Base-by-base conservation (phyloP, 2,797 vertebrate genomes). In the Serranus cabrilla region DNA sequence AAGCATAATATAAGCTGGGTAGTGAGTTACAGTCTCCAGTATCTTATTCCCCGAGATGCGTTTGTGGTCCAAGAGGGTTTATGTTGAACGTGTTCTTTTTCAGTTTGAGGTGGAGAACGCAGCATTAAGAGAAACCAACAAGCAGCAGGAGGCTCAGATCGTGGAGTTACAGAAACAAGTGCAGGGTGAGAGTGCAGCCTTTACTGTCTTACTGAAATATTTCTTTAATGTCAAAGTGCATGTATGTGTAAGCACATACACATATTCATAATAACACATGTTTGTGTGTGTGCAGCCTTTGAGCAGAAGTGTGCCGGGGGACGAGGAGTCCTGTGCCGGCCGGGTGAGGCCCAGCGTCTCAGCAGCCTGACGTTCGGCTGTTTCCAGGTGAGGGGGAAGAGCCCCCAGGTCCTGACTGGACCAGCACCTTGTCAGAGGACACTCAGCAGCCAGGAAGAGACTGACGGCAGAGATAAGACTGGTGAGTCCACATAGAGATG, bases 311-410 rank as follows among this genome's bases (percentile, higher is more conserved):
- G 61, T 25, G 55, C 52, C 0, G 60, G 40, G 5, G 84, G 54
- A 27, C 78, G 40, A 34, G 78, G 75, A 5, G 54, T 58, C 47
- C 83, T 65, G 47, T 50, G 82, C 64, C 87, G 81, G 77, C 93
- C 95, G 4, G 95, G 93, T 0, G 96, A 99, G 81, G 97, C 96
- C 50, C 97, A 97, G 81, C 95, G 96, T 17, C 94, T 99, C 57
- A 98, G 97, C 92, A 95, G 96, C 87, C 94, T 99, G 89, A 98
- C 97, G 1, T 99, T 99, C 52, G 98, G 97, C 74, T 98, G 97
- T 84, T 97, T 99, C 91, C 96, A 96, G 74, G 97, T 97, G 78
- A 94, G 95, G 92, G 97, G 95, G 76, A 97, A 95, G 92, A 99
- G 92, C 78, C 97, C 97, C 21, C 96, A 98, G 77, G 94, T 94